Evolutionary conservation across 2,888 invertebrate genomes (phyloP).

Genomic region (Pheosia gnoma): DNA sequence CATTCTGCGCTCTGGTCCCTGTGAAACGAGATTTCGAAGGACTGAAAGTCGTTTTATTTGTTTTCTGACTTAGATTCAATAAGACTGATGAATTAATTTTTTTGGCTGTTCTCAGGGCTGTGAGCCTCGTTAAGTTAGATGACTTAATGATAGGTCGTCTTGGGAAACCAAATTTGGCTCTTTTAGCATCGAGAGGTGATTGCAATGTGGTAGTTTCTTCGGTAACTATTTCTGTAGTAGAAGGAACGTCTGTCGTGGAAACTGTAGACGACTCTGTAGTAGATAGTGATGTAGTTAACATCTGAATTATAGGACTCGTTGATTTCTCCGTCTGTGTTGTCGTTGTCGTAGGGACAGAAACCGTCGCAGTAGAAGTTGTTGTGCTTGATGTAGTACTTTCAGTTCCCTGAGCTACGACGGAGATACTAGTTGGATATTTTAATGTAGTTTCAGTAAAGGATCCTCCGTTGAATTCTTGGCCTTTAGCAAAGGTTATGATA

Average conservation of each 20-base stretch:
- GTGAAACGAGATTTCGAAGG: constrained; percentile 68
- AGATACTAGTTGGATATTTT: constrained; percentile 60
- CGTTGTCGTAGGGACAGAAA: constrained; percentile 29
- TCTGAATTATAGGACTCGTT: constrained; percentile 44
- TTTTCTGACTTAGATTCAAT: constrained; percentile 57
- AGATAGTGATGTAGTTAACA: constrained; percentile 42
- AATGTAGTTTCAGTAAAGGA: constrained; percentile 47
- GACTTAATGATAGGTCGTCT: constrained; percentile 67
- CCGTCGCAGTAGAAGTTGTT: constrained; percentile 35
- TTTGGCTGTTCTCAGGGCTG: constrained; percentile 48
- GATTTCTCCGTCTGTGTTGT: constrained; percentile 32
- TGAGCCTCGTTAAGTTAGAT: constrained; percentile 61
- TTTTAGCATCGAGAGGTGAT: constrained; percentile 64
- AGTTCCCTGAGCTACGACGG: constrained; percentile 44
- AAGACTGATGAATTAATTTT: constrained; percentile 59
- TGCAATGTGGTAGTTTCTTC: constrained; percentile 66
- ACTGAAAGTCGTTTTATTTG: constrained; percentile 67
- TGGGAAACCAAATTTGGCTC: constrained; percentile 72
- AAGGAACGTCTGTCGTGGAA: constrained; percentile 19
- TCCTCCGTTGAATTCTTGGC: constrained; percentile 68
- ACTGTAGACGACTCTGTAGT: constrained; percentile 34
- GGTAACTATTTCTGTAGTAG: constrained; percentile 28
- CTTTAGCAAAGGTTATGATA: constrained; percentile 71
- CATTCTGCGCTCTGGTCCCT: constrained; percentile 68
- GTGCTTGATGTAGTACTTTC: constrained; percentile 35